phyloP scores from a whole-genome alignment of 2,113 vertebrate species.

The Toxotes jaculatrix region DNA sequence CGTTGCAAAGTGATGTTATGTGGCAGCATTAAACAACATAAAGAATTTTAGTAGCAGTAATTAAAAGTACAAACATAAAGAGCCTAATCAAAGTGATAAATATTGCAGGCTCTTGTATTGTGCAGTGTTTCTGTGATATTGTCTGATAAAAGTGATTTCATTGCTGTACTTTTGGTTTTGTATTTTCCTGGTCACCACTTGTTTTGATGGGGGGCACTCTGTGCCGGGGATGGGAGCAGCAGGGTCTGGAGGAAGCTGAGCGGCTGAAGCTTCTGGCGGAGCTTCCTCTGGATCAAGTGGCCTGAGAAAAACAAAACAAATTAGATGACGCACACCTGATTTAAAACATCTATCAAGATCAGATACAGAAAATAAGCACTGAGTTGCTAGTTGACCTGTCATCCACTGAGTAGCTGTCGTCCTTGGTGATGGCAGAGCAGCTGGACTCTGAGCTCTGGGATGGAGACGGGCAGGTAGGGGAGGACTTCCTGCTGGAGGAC shows the following conservation, averaged over 20 bases:
- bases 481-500: conserved; percentile 37
- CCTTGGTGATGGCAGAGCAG: conserved; percentile 32
- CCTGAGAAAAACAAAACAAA: conserved; percentile 31
- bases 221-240: background rate
- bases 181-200: conserved; percentile 21
- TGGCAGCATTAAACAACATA: background rate
- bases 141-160: background rate
- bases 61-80: background rate
- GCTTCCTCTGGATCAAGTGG: conserved; percentile 40
- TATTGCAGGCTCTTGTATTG: no score
- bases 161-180: conserved; percentile 58
- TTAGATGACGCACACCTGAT: background rate
- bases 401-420: conserved; percentile 18
- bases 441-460: conserved; percentile 45
- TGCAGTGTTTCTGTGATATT: background rate
- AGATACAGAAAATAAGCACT: background rate
- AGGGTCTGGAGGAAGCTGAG: conserved; percentile 2
- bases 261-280: conserved; percentile 15
- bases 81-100: background rate
- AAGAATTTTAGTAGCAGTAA: background rate
- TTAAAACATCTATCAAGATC: background rate
- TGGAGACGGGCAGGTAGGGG: conserved; percentile 15
- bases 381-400: conserved; percentile 43
- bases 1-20: background rate
- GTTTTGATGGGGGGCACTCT: conserved; percentile 20